Conservation (phyloP, 2,113 vertebrate species). For the Mixornis gularis region DNA sequence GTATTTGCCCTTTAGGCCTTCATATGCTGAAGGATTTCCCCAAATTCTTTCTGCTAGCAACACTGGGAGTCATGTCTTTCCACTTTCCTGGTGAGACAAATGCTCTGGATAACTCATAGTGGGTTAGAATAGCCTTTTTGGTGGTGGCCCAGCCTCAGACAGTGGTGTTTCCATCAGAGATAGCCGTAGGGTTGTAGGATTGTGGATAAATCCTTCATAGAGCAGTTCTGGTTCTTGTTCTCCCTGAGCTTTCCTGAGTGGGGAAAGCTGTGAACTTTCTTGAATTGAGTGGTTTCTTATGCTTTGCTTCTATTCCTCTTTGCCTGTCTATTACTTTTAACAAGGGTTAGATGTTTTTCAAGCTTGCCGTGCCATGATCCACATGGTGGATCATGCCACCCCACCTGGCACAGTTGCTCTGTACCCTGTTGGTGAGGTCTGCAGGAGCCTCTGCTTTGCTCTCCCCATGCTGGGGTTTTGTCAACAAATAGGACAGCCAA, state of each 20-base stretch:
- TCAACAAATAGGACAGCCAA: background rate
- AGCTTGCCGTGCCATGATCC: background rate
- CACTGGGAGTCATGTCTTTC: background rate
- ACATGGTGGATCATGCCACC: background rate
- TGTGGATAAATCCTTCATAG: background rate
- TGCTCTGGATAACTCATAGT: background rate
- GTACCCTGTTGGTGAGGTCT: background rate
- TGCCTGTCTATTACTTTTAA: background rate
- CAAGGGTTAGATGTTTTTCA: background rate
- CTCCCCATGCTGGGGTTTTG: background rate
- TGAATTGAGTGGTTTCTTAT: background rate
- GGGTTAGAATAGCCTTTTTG: background rate
- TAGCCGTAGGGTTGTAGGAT: background rate
- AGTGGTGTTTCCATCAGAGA: background rate
- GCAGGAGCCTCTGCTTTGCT: background rate
- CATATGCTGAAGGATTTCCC: background rate
- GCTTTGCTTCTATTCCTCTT: background rate
- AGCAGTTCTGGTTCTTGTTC: background rate
- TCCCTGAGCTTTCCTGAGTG: background rate
- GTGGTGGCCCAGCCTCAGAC: background rate
- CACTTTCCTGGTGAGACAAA: background rate
- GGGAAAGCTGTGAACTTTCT: background rate
- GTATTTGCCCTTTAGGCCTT: background rate
- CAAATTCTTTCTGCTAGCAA: background rate
- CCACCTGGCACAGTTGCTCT: background rate